These are phyloP conservation scores for Archips xylosteana DNA, from an alignment of 2,888 invertebrate genomes.

Conservation along the genomic window DNA sequence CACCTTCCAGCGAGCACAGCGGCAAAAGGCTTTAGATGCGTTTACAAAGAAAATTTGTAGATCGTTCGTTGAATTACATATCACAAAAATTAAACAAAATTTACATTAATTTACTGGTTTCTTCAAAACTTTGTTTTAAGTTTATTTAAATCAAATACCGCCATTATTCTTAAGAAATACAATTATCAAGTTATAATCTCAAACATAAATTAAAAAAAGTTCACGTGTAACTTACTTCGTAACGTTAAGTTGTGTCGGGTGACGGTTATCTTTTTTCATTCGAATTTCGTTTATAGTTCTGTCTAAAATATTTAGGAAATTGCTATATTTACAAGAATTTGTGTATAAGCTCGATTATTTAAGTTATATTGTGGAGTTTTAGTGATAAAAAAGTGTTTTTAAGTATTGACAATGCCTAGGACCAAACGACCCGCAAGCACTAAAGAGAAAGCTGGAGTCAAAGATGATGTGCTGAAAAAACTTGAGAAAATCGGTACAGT, in stretches of 20 bases:
- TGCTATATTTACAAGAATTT: constrained; percentile 47
- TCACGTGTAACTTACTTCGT: constrained; percentile 8
- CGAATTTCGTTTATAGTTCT: constrained; percentile 25
- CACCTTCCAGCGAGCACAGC: too few species aligned
- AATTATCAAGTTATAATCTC: not conserved
- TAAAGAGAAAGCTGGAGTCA: constrained; percentile 64
- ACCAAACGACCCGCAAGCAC: constrained; percentile 73
- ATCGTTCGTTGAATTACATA: too few species aligned
- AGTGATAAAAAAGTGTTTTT: constrained; percentile 8
- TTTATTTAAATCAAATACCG: not conserved
- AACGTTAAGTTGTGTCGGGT: constrained; percentile 29
- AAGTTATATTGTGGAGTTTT: constrained; percentile 23
- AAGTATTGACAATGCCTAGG: constrained; percentile 68
- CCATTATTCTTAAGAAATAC: too few species aligned
- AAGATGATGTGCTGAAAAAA: constrained; percentile 66
- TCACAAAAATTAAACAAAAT: too few species aligned
- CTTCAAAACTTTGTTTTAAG: too few species aligned
- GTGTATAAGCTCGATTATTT: constrained; percentile 22
- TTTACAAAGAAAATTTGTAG: not conserved
- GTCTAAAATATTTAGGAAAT: constrained; percentile 32
- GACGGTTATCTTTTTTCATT: constrained; percentile 36
- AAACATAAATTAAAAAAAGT: not conserved
- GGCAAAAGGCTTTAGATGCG: not conserved
- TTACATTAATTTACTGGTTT: too few species aligned
- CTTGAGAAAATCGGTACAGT: constrained; percentile 67